A percentile compares a stretch with the other conserved stretches of the same genome.
Conservation (phyloP, 2,888 invertebrate species). For the Xestia ashworthii region DNA sequence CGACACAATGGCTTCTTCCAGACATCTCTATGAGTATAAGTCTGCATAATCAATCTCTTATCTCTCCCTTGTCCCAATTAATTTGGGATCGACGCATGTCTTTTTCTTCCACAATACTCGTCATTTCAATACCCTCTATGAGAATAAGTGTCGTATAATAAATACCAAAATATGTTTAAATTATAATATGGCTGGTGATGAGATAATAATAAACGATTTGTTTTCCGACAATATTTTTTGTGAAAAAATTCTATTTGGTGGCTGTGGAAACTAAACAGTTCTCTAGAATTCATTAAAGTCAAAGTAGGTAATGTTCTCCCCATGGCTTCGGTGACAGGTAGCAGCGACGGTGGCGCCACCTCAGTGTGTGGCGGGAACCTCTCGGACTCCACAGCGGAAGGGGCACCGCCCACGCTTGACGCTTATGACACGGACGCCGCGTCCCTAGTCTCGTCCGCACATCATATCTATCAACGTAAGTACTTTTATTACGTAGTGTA, state of each 20-base stretch:
- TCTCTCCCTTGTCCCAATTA: no score
- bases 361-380: constrained; percentile 95
- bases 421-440: constrained; percentile 93
- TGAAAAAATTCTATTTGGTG: not conserved
- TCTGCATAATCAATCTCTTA: no score
- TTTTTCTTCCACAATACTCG: no score
- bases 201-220: not conserved
- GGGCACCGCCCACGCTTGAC: constrained; percentile 92
- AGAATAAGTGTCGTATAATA: no score
- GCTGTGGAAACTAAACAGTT: not conserved
- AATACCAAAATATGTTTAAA: not conserved
- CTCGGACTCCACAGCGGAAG: constrained; percentile 95
- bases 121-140: no score
- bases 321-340: constrained; percentile 85
- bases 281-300: constrained; percentile 37
- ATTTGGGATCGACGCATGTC: no score
- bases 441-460: constrained; percentile 93
- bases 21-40: not conserved
- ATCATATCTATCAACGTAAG: constrained; percentile 94
- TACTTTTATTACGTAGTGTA: constrained; percentile 62
- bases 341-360: constrained; percentile 96
- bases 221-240: not conserved
- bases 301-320: constrained; percentile 50
- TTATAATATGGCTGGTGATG: not conserved
- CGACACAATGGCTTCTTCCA: not conserved